These are phyloP conservation scores for Callocephalon fimbriatum DNA, from an alignment of 2,113 vertebrate species.

Conservation along the genomic window DNA sequence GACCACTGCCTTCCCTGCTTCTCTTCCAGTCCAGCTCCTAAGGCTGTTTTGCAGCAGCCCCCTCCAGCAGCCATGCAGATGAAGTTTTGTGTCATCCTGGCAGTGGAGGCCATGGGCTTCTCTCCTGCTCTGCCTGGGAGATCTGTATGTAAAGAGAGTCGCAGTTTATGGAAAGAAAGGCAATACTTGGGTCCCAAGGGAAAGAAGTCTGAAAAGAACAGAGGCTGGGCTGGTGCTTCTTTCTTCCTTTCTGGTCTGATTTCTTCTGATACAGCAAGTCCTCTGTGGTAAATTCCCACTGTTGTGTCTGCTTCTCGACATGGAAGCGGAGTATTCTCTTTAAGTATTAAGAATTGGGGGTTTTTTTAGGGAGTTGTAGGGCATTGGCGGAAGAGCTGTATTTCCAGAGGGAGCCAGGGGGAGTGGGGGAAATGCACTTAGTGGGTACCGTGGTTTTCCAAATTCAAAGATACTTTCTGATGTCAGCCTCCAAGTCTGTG, in stretches of 20 bases:
- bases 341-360: background rate
- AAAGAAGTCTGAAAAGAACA: background rate
- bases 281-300: background rate
- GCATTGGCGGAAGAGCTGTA: background rate
- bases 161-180: background rate
- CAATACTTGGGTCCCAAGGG: background rate
- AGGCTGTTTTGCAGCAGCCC: background rate
- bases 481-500: background rate
- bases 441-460: background rate
- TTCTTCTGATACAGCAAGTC: background rate
- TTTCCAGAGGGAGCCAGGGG: slow-evolving; percentile 19
- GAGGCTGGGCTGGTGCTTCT: background rate
- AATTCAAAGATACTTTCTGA: slow-evolving; percentile 11
- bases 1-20: background rate
- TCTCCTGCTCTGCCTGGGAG: background rate
- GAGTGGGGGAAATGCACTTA: background rate
- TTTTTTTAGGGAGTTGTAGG: background rate
- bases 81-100: background rate
- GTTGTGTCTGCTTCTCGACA: background rate
- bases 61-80: background rate
- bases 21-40: background rate
- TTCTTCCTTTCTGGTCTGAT: slow-evolving; percentile 21
- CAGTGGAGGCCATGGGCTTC: fast-evolving
- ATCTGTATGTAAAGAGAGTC: background rate
- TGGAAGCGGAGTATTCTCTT: slow-evolving; percentile 3